Percentiles rank a stretch among this genome's conserved stretches.
phyloP scores from a whole-genome alignment of 2,797 vertebrate species.

The Enteromius thamalakanensis region DNA sequence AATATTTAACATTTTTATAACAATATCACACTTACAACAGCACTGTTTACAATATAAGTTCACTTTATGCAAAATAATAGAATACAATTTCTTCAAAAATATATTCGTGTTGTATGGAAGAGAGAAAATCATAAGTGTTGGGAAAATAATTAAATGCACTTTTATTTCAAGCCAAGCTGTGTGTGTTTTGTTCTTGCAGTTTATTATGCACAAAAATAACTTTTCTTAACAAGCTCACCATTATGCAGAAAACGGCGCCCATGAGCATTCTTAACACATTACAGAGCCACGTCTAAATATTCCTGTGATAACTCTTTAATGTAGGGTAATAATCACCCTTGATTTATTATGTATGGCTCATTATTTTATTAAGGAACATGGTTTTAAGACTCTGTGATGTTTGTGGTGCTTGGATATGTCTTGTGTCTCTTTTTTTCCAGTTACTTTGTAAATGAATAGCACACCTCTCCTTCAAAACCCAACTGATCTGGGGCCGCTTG shows the following conservation, averaged over 20 bases:
- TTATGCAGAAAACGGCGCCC: background rate
- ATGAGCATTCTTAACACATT: slow-evolving; percentile 32
- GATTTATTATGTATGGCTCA: slow-evolving; percentile 21
- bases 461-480: background rate
- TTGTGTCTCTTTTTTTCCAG: background rate
- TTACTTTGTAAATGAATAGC: background rate
- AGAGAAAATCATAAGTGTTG: no score
- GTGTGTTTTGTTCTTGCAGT: slow-evolving; percentile 4
- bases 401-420: background rate
- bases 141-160: background rate
- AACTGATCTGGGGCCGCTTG: no score
- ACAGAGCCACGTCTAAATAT: slow-evolving; percentile 20
- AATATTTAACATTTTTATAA: background rate
- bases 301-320: slow-evolving; percentile 30
- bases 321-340: slow-evolving; percentile 31
- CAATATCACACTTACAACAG: background rate
- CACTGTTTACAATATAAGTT: background rate
- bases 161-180: background rate
- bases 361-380: slow-evolving; percentile 24
- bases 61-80: background rate
- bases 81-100: background rate
- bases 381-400: background rate
- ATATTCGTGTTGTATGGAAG: background rate
- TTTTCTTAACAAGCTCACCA: slow-evolving; percentile 35
- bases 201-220: slow-evolving; percentile 13